These are phyloP conservation scores for Anas capensis DNA, from an alignment of 2,797 vertebrate genomes.

Conservation along the genomic window DNA sequence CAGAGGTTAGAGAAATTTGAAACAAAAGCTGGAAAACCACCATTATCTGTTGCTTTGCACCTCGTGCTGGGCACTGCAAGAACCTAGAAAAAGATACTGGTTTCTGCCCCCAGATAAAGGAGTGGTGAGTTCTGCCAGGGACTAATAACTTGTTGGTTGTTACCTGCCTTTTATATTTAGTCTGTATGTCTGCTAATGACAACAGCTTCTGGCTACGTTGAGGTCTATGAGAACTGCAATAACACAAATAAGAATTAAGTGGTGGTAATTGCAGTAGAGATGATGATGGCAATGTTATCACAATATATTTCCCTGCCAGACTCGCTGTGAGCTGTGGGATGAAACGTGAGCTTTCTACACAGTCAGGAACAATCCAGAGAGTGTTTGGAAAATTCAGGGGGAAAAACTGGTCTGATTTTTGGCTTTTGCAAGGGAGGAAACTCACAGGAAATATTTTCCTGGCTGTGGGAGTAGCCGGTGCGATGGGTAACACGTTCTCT, in stretches of 20 bases:
- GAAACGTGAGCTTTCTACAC: background rate
- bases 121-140: background rate
- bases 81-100: background rate
- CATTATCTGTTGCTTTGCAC: background rate
- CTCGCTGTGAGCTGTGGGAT: background rate
- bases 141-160: background rate
- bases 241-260: conserved; percentile 12
- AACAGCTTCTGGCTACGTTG: background rate
- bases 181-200: background rate
- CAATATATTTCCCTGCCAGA: background rate
- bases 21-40: background rate
- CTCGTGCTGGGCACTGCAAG: accelerated
- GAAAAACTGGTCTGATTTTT: conserved; percentile 52
- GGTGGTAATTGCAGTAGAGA: background rate
- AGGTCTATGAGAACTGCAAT: background rate
- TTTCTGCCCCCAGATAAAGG: background rate
- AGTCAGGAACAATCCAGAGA: background rate
- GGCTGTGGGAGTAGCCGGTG: conserved; percentile 39
- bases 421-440: conserved; percentile 47
- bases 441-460: conserved; percentile 68
- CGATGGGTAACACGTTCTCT: conserved; percentile 20
- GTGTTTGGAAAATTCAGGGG: conserved; percentile 25
- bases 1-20: background rate
- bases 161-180: background rate
- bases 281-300: background rate